These are phyloP conservation scores for Ceyx melanurus DNA, from an alignment of 2,113 vertebrate genomes.

Conservation along the genomic window DNA sequence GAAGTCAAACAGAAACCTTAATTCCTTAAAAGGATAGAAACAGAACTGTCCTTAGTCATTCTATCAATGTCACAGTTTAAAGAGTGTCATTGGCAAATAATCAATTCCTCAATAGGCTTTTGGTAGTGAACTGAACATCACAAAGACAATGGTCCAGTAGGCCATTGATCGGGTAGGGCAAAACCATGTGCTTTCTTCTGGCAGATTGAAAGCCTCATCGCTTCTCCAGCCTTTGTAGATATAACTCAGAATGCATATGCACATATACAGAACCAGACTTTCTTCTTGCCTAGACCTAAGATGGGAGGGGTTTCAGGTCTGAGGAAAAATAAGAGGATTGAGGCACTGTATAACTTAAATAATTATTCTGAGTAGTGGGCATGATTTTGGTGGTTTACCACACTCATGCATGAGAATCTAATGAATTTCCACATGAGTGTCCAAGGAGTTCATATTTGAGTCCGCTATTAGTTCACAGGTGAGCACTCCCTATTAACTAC, in stretches of 20 bases:
- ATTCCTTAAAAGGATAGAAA: background rate
- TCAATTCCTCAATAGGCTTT: background rate
- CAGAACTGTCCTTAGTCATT: background rate
- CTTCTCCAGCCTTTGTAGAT: background rate
- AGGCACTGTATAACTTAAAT: background rate
- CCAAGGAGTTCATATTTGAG: background rate
- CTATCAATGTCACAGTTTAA: background rate
- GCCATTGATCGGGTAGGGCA: background rate
- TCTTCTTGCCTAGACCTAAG: background rate
- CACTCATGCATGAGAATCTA: background rate
- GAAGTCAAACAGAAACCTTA: background rate
- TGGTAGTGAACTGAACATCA: background rate
- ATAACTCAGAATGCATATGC: accelerated
- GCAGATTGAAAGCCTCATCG: background rate
- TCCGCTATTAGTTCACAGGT: background rate
- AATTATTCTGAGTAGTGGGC: background rate
- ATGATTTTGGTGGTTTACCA: background rate
- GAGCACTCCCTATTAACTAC: background rate
- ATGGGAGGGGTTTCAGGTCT: background rate
- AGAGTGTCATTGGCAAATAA: background rate
- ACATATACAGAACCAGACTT: background rate
- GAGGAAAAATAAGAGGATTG: background rate
- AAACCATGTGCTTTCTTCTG: background rate
- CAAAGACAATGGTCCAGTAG: background rate
- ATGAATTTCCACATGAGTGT: background rate